phyloP scores from a whole-genome alignment of 30 jellyfish, hydroid and myxozoan species.

The Hydra vulgaris region DNA sequence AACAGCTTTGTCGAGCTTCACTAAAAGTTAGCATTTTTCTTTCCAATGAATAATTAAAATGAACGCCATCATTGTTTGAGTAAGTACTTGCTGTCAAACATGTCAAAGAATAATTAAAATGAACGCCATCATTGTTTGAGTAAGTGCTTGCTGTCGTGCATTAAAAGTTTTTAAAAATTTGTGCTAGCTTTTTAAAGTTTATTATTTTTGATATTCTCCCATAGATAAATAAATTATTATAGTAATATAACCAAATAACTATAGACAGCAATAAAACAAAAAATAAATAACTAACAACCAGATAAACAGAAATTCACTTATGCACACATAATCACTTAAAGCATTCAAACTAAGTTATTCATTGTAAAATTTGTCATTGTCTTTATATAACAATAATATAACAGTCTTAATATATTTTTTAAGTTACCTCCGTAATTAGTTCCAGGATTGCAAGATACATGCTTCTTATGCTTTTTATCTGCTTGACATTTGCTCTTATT shows the following conservation, averaged over 20 bases:
- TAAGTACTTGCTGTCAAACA: conserved; percentile 75
- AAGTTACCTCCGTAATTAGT: not conserved
- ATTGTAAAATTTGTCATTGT: no score
- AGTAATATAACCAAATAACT: no score
- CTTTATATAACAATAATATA: no score
- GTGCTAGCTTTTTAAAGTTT: not conserved
- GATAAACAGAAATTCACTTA: no score
- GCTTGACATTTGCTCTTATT: not conserved
- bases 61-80: conserved; percentile 97
- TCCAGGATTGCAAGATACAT: not conserved
- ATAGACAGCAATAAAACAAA: no score
- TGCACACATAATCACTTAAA: no score
- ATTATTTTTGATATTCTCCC: not conserved
- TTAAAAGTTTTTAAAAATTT: no score
- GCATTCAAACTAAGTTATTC: no score
- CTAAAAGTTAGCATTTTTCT: conserved; percentile 66
- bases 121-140: conserved; percentile 97
- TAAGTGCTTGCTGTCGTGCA: conserved; percentile 21
- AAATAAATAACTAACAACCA: no score
- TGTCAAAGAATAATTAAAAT: conserved; percentile 35
- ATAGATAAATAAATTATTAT: no score
- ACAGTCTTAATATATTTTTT: not conserved
- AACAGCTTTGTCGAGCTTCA: conserved; percentile 74
- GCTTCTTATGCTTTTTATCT: not conserved
- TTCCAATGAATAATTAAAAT: conserved; percentile 86